A percentile compares a stretch with the other conserved stretches of the same genome.
Conservation (phyloP, 2,888 invertebrate genomes). For the Cremastinae sp. region DNA sequence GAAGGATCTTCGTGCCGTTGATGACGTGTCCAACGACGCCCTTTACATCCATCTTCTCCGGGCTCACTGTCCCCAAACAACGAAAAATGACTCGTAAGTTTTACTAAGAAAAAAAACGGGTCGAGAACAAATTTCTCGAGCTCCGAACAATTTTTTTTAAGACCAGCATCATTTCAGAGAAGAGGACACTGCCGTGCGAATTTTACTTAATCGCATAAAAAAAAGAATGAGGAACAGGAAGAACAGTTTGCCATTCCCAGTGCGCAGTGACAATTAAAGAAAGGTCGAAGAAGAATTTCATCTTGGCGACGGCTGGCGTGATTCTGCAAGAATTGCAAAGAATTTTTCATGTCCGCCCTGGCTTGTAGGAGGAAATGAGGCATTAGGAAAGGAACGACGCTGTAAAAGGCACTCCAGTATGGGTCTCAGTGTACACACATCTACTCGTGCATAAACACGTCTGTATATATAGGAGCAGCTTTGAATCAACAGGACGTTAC, state of each 20-base stretch:
- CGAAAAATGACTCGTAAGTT: not conserved
- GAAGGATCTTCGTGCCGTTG: slow-evolving; percentile 89
- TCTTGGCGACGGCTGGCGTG: slow-evolving; percentile 42
- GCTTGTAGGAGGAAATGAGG: slow-evolving; percentile 53
- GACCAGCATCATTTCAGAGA: too few species aligned
- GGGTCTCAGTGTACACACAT: slow-evolving; percentile 7
- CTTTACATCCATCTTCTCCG: slow-evolving; percentile 87
- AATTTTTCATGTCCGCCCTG: slow-evolving; percentile 55
- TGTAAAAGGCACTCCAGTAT: slow-evolving; percentile 41
- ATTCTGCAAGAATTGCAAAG: slow-evolving; percentile 50
- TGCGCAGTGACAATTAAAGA: not conserved
- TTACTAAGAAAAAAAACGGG: slow-evolving; percentile 1
- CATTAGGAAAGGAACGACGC: slow-evolving; percentile 57
- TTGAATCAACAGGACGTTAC: too few species aligned
- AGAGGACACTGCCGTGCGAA: not conserved
- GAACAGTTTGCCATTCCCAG: not conserved
- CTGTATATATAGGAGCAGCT: too few species aligned
- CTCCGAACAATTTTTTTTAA: not conserved
- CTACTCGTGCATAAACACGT: not conserved
- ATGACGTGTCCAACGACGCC: slow-evolving; percentile 90
- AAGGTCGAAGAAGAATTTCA: slow-evolving; percentile 46
- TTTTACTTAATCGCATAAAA: not conserved
- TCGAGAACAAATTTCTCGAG: not conserved
- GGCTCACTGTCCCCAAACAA: slow-evolving; percentile 86
- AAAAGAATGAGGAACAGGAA: slow-evolving; percentile 1